A percentile compares a stretch with the other conserved stretches of the same genome.
phyloP scores from a whole-genome alignment of 2,113 vertebrate species.

The Cebus imitator region DNA sequence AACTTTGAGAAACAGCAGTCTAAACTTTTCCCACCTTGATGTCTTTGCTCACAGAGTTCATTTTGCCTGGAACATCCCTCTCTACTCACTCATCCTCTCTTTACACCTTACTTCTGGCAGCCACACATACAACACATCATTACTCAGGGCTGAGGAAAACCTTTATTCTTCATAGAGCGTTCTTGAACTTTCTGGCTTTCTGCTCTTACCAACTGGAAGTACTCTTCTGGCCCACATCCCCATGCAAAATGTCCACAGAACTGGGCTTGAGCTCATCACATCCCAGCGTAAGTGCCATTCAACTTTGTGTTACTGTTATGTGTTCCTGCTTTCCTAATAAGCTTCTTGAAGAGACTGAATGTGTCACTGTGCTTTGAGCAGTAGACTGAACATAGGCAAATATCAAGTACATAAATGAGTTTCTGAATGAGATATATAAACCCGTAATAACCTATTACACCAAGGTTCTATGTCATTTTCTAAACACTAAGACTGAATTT shows the following conservation, averaged over 20 bases:
- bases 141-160: neutral
- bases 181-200: neutral
- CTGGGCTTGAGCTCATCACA: neutral
- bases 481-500: neutral
- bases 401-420: neutral
- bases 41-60: neutral
- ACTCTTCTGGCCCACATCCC: neutral
- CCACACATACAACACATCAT: no score
- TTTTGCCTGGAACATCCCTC: neutral
- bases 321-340: neutral
- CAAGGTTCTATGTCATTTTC: neutral
- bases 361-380: neutral
- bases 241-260: neutral
- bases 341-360: neutral
- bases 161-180: neutral
- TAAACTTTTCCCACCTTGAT: neutral
- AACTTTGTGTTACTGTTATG: neutral
- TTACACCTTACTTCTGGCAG: fast-evolving
- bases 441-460: neutral
- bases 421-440: neutral
- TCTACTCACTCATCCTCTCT: neutral
- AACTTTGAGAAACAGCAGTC: neutral
- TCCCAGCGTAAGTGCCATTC: neutral
- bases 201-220: neutral
- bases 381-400: neutral